Base-by-base conservation (phyloP, 2,888 invertebrate species). In the Pachydiplax longipennis region DNA sequence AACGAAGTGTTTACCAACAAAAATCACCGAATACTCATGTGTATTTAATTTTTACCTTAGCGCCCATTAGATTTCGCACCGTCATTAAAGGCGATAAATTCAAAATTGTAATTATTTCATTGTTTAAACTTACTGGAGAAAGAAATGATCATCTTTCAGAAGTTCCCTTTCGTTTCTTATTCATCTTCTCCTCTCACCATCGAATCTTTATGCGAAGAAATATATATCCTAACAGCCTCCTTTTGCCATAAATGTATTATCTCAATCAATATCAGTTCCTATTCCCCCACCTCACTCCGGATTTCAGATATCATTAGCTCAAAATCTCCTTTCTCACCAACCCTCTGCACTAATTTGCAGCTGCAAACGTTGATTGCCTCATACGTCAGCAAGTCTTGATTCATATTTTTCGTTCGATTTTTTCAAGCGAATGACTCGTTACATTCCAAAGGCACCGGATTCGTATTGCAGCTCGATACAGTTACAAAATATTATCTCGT, bases 191-290 rank as follows among this genome's bases (percentile, higher is more conserved):
- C 61, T 87, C 87, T 37, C 13, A 22, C 61, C n/a, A 12, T 13
- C 40, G 81, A 65, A 18, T 44, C 83, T 25, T 31, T 5, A 35
- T 48, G 37, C 22, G 65, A 53, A 58, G 15, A 15, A 25, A 61
- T 58, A 18, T 35, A 12, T 37, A 35, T 25, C 37, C 31, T 22
- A 35, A 18, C 37, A 13, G 37, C 87, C 61, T 37, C 58, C 12
- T 40, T 87, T 87, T 37, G 31, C 87, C 87, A 37, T 65, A 65
- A 73, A 87, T 87, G n/a, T 35, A 87, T 87, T 37, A 58, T 61
- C 61, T 87, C 87, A 87, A 87, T 87, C 87, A 87, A 87, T 61
- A n/a, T 35, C 37, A 8, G 61, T 35, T 87, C 40, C 87, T 61
- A 22, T 61, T 87, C 31, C 15, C 15, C 35, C 22, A 4, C 31